Evolutionary conservation across 2,113 vertebrate genomes (phyloP).

Genomic region (Percopsis transmontana): DNA sequence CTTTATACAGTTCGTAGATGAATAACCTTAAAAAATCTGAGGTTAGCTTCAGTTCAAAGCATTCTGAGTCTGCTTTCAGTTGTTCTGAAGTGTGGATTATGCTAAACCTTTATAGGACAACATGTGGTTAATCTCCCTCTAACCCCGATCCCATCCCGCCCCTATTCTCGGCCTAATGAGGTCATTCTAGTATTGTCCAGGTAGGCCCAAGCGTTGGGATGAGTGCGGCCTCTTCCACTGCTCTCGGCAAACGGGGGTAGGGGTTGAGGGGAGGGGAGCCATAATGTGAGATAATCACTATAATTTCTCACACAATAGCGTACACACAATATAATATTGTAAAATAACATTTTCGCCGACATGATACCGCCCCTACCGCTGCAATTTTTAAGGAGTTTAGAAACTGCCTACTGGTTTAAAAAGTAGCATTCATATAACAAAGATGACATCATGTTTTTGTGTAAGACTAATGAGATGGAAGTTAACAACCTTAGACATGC

Average conservation of each 20-base stretch:
- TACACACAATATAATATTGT: not conserved
- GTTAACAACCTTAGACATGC: constrained; percentile 55
- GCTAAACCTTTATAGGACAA: constrained; percentile 63
- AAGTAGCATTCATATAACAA: constrained; percentile 3
- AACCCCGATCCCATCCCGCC: constrained; percentile 60
- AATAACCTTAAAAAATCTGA: not conserved
- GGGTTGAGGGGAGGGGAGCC: not conserved
- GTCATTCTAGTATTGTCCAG: constrained; percentile 49
- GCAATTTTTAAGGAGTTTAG: not conserved
- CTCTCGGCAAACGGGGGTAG: constrained; percentile 23
- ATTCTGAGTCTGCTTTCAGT: constrained; percentile 5
- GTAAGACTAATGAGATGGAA: constrained; percentile 57
- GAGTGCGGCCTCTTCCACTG: constrained; percentile 38
- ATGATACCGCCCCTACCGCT: not conserved
- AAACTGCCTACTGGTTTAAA: not conserved
- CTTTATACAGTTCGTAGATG: not conserved
- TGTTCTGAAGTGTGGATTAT: constrained; percentile 68
- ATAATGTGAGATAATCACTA: not conserved
- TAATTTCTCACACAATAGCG: not conserved
- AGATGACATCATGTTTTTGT: constrained; percentile 54
- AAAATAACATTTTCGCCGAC: not conserved
- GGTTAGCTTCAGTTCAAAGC: constrained; percentile 14
- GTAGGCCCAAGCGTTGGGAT: constrained; percentile 13
- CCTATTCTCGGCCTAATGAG: constrained; percentile 30
- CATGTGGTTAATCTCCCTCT: constrained; percentile 72